Conservation (phyloP, 2,113 vertebrate species). For the Labeo rohita region DNA sequence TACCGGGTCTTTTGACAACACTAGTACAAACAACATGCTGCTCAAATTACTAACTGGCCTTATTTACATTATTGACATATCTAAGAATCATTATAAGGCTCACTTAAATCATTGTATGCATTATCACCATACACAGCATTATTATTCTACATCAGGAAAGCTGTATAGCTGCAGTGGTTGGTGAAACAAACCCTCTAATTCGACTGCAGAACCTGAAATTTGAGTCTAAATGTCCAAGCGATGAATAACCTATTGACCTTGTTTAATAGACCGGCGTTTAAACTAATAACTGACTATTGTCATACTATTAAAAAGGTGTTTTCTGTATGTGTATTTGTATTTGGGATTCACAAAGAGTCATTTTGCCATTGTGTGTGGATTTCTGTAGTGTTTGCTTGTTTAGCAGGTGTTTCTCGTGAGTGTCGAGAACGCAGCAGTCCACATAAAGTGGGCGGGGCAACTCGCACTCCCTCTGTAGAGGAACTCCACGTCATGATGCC, state of each 20-base stretch:
- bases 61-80: background rate
- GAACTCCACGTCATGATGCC: slow-evolving; percentile 71
- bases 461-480: slow-evolving; percentile 66
- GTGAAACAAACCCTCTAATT: background rate
- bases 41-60: background rate
- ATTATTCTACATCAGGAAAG: background rate
- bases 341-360: background rate
- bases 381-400: background rate
- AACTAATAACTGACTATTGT: background rate
- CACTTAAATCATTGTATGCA: background rate
- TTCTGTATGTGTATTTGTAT: background rate
- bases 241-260: background rate
- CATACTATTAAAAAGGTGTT: no score
- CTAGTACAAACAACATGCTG: background rate
- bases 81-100: background rate
- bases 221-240: background rate
- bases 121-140: background rate
- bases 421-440: background rate
- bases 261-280: background rate
- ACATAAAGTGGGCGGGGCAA: slow-evolving; percentile 66
- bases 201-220: background rate
- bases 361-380: background rate
- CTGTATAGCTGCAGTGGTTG: background rate
- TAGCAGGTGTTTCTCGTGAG: slow-evolving; percentile 3
- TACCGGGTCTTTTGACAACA: no score